Evolutionary conservation across 2,888 invertebrate genomes (phyloP).

Genomic region (Plebejus anna): DNA sequence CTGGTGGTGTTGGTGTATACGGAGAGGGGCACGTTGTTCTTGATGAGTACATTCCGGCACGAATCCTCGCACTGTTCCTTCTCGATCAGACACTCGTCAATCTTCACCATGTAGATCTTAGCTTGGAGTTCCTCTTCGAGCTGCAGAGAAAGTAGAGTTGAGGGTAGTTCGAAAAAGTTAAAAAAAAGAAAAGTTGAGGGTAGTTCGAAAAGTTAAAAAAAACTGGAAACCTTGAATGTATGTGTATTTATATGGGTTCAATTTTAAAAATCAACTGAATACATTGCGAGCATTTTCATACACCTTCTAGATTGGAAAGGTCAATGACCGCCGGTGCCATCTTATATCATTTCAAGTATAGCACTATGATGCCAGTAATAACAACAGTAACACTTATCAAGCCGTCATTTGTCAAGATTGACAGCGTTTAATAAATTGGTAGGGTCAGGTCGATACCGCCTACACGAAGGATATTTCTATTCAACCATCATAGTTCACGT

Average conservation of each 20-base stretch:
- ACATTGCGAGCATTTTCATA: too few relatives aligned
- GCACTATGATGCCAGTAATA: neutral
- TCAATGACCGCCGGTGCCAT: too few relatives aligned
- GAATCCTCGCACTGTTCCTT: constrained; percentile 85
- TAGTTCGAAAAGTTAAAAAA: too few relatives aligned
- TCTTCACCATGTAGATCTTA: constrained; percentile 91
- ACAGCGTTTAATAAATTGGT: constrained; percentile 12
- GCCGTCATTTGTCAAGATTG: constrained; percentile 10
- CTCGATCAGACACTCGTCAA: constrained; percentile 93
- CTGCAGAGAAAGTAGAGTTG: constrained; percentile 47
- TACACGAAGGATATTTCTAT: neutral
- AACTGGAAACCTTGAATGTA: too few relatives aligned
- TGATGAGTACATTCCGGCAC: constrained; percentile 88
- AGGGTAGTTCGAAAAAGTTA: neutral
- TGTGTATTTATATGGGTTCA: too few relatives aligned
- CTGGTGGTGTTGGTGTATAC: constrained; percentile 96
- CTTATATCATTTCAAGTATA: too few relatives aligned
- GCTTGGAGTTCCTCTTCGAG: constrained; percentile 86
- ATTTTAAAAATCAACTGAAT: too few relatives aligned
- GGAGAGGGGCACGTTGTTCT: constrained; percentile 86
- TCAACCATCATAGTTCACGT: neutral
- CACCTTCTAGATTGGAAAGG: too few relatives aligned
- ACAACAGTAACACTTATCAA: constrained; percentile 8
- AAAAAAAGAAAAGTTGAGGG: too few relatives aligned
- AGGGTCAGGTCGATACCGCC: neutral